These are phyloP conservation scores for Ammospiza maritima DNA, from an alignment of 2,797 vertebrate species.

Conservation along the genomic window DNA sequence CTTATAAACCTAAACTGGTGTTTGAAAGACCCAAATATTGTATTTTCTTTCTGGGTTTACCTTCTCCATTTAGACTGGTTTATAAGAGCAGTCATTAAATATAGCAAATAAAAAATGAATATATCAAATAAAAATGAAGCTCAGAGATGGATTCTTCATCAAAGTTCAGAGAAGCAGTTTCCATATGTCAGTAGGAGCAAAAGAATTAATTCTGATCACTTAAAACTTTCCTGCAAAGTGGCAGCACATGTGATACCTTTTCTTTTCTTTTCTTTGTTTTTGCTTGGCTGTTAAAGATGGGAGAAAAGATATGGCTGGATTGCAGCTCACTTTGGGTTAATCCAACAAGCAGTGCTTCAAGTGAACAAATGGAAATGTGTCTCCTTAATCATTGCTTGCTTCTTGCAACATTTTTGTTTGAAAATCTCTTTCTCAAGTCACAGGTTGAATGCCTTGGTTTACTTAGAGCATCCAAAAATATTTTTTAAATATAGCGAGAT, in stretches of 20 bases:
- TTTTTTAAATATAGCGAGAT: neutral
- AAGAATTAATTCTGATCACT: neutral
- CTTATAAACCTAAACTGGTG: neutral
- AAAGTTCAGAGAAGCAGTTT: neutral
- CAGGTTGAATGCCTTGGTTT: neutral
- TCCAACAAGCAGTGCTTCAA: neutral
- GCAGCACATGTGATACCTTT: neutral
- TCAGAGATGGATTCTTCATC: neutral
- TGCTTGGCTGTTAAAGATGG: neutral
- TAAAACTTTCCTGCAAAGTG: neutral
- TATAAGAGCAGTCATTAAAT: neutral
- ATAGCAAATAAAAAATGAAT: neutral
- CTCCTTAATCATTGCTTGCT: neutral
- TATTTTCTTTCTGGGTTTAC: neutral
- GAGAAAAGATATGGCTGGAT: neutral
- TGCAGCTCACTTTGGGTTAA: neutral
- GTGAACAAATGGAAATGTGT: neutral
- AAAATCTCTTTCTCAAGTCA: neutral
- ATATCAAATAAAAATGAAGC: neutral
- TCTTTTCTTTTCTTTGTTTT: neutral
- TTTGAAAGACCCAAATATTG: neutral
- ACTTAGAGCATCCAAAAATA: neutral
- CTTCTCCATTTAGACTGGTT: neutral
- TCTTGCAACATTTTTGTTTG: neutral
- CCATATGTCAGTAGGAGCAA: neutral